Conservation (phyloP, 2,113 vertebrate species). For the Tragelaphus imberbis region DNA sequence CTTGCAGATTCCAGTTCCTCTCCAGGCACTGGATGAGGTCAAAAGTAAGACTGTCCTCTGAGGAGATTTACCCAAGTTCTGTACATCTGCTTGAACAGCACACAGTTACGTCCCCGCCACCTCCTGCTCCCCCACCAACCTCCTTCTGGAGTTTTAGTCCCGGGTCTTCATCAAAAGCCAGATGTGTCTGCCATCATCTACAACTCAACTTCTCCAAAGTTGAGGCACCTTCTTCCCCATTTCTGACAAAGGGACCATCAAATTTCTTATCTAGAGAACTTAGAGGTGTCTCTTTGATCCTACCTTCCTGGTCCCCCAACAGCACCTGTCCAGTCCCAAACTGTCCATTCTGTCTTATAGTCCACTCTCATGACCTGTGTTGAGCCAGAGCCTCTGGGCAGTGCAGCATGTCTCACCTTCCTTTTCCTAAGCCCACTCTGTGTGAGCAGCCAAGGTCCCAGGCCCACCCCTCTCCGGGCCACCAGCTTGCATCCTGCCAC, state of each 20-base stretch:
- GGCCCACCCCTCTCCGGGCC: background rate
- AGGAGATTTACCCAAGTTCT: background rate
- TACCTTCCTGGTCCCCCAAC: background rate
- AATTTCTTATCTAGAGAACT: background rate
- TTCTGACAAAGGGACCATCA: background rate
- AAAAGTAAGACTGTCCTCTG: background rate
- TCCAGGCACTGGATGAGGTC: background rate
- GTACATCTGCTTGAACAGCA: background rate
- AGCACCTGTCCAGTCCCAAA: background rate
- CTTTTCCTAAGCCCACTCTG: background rate
- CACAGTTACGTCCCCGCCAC: rapidly evolving
- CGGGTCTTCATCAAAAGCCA: background rate
- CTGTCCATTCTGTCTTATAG: background rate
- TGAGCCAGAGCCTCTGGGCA: background rate
- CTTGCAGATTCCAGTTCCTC: background rate
- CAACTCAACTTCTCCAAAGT: background rate
- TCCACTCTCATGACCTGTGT: background rate
- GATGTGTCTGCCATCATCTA: background rate
- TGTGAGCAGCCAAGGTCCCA: background rate
- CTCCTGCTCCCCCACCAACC: too few species aligned
- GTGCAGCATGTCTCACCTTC: background rate
- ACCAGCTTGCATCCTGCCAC: background rate
- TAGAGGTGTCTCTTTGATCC: background rate
- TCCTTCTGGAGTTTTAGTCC: background rate
- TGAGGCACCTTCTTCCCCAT: background rate